phyloP scores from a whole-genome alignment of 2,113 vertebrate species.

The Nyctereutes procyonoides region DNA sequence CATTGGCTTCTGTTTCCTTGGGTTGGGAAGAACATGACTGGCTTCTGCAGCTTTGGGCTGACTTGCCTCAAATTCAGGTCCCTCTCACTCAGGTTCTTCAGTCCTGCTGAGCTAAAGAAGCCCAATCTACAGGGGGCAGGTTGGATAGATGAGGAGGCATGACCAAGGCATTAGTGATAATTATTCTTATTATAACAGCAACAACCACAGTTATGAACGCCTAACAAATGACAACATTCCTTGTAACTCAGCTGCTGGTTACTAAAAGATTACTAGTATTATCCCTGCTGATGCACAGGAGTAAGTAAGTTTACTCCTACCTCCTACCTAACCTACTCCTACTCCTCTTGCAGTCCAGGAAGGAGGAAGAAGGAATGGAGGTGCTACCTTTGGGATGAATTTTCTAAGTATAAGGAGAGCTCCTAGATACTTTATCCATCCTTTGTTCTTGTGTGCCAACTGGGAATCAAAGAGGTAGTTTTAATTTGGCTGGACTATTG shows the following conservation, averaged over 20 bases:
- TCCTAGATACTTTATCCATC: not conserved
- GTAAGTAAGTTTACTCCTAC: not conserved
- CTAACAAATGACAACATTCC: too few relatives aligned
- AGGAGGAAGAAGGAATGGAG: not conserved
- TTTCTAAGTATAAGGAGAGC: not conserved
- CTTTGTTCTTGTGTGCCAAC: not conserved
- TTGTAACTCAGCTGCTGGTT: not conserved
- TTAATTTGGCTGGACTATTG: not conserved
- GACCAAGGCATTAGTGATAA: not conserved
- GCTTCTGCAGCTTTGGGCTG: not conserved
- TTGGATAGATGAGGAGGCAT: not conserved
- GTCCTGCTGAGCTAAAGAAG: not conserved
- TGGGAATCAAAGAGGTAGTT: not conserved
- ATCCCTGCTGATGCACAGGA: not conserved
- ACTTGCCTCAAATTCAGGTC: not conserved
- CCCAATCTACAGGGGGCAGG: not conserved
- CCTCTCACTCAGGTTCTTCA: not conserved
- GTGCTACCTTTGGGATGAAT: not conserved
- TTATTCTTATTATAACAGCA: not conserved
- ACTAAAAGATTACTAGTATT: not conserved
- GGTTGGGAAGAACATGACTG: not conserved
- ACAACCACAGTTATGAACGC: not conserved
- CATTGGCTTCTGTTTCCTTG: not conserved
- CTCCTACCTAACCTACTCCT: not conserved
- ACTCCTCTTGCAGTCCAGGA: not conserved